phyloP scores from a whole-genome alignment of 1,140 invertebrate species.

The Bombus huntii region DNA sequence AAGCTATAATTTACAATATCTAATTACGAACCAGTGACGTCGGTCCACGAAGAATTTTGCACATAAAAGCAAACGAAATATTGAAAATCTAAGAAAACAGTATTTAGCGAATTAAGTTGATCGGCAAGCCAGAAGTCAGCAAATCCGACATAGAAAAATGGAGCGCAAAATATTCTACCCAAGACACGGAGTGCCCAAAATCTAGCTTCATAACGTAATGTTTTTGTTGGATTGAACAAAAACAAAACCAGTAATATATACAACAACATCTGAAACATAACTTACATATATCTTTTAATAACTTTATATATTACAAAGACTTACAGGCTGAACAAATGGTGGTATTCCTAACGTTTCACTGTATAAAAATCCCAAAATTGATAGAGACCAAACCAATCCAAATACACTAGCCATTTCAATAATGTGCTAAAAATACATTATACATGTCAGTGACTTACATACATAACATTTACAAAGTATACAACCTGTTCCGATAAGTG shows the following conservation, averaged over 20 bases:
- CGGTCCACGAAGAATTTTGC: conserved; percentile 81
- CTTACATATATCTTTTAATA: background rate
- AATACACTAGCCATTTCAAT: conserved; percentile 94
- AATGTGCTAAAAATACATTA: conserved; percentile 85
- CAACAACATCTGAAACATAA: conserved; percentile 79
- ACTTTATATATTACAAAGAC: background rate
- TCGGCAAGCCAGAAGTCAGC: conserved; percentile 97
- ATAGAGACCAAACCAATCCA: conserved; percentile 92
- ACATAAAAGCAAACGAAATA: conserved; percentile 88
- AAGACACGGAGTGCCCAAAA: conserved; percentile 84
- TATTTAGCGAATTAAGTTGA: conserved; percentile 92
- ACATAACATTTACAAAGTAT: background rate
- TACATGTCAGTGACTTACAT: background rate
- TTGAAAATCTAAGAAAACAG: conserved; percentile 91
- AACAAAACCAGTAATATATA: conserved; percentile 88
- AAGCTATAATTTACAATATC: background rate
- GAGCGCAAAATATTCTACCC: conserved; percentile 89
- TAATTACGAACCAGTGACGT: conserved; percentile 61
- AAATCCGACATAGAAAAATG: conserved; percentile 93
- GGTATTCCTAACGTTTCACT: conserved; percentile 89
- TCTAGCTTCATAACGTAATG: conserved; percentile 90
- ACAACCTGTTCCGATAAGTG: conserved; percentile 90
- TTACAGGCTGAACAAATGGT: conserved; percentile 89
- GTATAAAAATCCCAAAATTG: conserved; percentile 87
- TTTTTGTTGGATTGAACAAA: conserved; percentile 91